Evolutionary conservation across 2,888 invertebrate species (phyloP).

Genomic region (Sphaerophoria rueppellii): DNA sequence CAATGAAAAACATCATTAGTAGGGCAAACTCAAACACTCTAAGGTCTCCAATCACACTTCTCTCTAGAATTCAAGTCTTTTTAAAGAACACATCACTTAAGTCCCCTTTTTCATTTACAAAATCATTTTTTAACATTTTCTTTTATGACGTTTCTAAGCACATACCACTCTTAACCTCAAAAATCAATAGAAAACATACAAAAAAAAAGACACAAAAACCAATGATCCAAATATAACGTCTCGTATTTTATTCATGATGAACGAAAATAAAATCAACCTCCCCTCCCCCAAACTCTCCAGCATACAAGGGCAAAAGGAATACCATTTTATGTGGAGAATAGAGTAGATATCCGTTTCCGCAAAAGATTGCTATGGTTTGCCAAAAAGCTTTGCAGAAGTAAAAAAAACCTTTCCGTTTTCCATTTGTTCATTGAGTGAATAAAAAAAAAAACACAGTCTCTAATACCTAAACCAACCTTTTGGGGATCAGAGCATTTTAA

Average conservation of each 20-base stretch:
- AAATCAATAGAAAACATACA: slow-evolving; percentile 4
- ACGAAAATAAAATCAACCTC: not conserved
- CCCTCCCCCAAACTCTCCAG: not conserved
- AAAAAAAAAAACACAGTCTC: not conserved
- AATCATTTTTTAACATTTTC: slow-evolving; percentile 9
- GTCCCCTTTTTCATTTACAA: slow-evolving; percentile 12
- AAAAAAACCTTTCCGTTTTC: slow-evolving; percentile 33
- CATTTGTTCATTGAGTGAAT: not conserved
- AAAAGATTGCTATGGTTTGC: slow-evolving; percentile 19
- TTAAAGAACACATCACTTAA: no score
- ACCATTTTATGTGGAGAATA: not conserved
- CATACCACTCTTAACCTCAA: slow-evolving; percentile 20
- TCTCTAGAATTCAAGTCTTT: no score
- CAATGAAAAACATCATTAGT: no score
- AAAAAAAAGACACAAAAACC: slow-evolving; percentile 22
- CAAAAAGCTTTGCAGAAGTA: slow-evolving; percentile 1
- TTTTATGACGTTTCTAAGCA: slow-evolving; percentile 10
- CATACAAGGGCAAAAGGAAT: not conserved
- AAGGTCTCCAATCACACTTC: no score
- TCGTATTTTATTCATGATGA: slow-evolving; percentile 50
- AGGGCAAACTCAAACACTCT: no score
- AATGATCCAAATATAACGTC: slow-evolving; percentile 52
- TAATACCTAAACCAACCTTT: slow-evolving; percentile 20
- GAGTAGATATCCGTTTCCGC: slow-evolving; percentile 25
- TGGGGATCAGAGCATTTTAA: slow-evolving; percentile 44